phyloP scores from a whole-genome alignment of 2,113 vertebrate species.

The Siphamia tubifer region DNA sequence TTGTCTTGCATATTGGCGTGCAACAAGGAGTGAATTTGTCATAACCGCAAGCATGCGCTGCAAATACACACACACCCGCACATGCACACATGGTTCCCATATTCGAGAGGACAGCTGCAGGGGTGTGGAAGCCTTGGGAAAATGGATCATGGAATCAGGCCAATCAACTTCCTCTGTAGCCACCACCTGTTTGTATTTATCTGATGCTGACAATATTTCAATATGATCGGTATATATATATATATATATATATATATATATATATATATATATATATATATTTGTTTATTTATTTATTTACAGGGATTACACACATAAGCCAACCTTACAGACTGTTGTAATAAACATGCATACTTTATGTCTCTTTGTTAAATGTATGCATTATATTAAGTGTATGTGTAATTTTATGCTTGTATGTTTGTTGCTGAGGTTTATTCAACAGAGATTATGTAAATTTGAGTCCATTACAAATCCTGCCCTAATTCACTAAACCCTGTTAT shows the following conservation, averaged over 20 bases:
- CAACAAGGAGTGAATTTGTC: constrained; percentile 57
- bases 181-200: constrained; percentile 68
- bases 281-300: too few species aligned
- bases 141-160: constrained; percentile 70
- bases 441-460: constrained; percentile 69
- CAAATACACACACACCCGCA: constrained; percentile 22
- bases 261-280: too few species aligned
- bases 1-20: constrained; percentile 52
- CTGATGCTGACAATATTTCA: constrained; percentile 56
- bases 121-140: constrained; percentile 76
- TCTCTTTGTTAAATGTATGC: not conserved
- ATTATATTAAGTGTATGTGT: constrained; percentile 7
- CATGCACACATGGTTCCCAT: constrained; percentile 65
- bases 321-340: constrained; percentile 30
- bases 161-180: constrained; percentile 72
- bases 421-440: constrained; percentile 57
- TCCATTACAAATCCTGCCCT: constrained; percentile 66
- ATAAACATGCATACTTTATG: not conserved
- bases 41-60: constrained; percentile 58
- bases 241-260: too few species aligned
- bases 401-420: constrained; percentile 53
- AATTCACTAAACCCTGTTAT: constrained; percentile 72
- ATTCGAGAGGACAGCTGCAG: constrained; percentile 74
- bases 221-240: constrained; percentile 35
- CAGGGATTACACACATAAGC: constrained; percentile 15